Base-by-base conservation (phyloP, 2,888 invertebrate genomes). In the Marronus borbonicus region DNA sequence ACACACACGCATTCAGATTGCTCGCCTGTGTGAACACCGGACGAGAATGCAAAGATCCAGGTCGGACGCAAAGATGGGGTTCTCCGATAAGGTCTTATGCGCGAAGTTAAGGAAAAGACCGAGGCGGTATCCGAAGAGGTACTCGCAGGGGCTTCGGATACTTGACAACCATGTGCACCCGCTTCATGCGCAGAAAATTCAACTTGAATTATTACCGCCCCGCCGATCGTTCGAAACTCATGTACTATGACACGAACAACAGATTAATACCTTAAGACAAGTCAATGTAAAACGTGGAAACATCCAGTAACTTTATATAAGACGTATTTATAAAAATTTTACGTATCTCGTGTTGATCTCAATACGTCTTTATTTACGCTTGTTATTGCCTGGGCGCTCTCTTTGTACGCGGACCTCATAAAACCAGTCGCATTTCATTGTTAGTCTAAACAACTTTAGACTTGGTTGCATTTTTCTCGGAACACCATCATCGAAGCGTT, bases 1-100 rank as follows among this genome's bases (percentile, higher is more conserved):
- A 79, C 79, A 80, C 79, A 81, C 78, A 80, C 80, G 81, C 78
- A 79, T 80, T 77, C 79, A 79, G 78, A 78, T 77, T 79, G 79
- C 79, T 72, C 80, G 78, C 74, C 69, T 78, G 78, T 80, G 80
- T 80, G 80, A 78, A 81, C 80, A 79, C 44, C 55, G 72, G 62
- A 65, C 55, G 79, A 76, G 76, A 78, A 78, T 79, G 80, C 77
- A 74, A 66, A 75, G 78, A 78, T 78, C 78, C 78, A 66, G 78
- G 80, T 72, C 78, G 76, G 64, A 55, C 66, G 76, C 10, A 52
- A 50, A 80, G 80, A 78, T 80, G 78, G 77, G 72, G 52, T 69
- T 78, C 68, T 55, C 64, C 75, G 62, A 78, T 78, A 78, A 78
- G 49, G 66, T 72, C 78, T 72, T 78, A 52, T 50, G 52, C 52